phyloP scores from a whole-genome alignment of 2,888 invertebrate genomes.

The Habrosyne pyritoides region DNA sequence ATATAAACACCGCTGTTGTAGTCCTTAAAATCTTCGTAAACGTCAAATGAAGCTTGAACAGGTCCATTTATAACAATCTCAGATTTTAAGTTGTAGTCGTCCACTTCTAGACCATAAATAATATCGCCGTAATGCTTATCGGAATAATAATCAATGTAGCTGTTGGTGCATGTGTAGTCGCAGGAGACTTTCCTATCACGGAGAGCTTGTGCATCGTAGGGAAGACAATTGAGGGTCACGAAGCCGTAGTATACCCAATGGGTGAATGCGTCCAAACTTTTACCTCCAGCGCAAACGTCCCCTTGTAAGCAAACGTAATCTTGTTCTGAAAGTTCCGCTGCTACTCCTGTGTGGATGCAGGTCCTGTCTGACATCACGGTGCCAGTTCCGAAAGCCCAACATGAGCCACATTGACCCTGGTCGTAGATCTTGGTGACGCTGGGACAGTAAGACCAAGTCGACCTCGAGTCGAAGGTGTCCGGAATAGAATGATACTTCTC shows the following conservation, averaged over 20 bases:
- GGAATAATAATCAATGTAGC: constrained; percentile 77
- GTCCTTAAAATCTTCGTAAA: constrained; percentile 88
- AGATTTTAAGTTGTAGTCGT: constrained; percentile 84
- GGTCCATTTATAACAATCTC: constrained; percentile 91
- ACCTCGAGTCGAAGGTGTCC: constrained; percentile 89
- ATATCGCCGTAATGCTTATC: constrained; percentile 87
- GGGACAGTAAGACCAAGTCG: constrained; percentile 90
- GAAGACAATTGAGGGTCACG: constrained; percentile 20
- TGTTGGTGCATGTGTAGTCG: constrained; percentile 89
- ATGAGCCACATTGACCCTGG: constrained; percentile 92
- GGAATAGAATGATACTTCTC: constrained; percentile 76
- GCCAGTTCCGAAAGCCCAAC: constrained; percentile 93
- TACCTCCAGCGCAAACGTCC: constrained; percentile 89
- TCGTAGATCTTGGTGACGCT: constrained; percentile 88
- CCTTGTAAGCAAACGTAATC: constrained; percentile 87
- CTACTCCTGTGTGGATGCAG: constrained; percentile 88
- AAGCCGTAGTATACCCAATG: constrained; percentile 10
- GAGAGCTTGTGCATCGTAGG: constrained; percentile 75
- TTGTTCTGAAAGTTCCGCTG: constrained; percentile 87
- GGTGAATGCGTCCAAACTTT: constrained; percentile 26
- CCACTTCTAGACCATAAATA: constrained; percentile 64
- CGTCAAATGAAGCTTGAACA: constrained; percentile 90
- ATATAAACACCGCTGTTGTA: constrained; percentile 87
- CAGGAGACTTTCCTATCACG: constrained; percentile 89
- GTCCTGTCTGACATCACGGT: constrained; percentile 91